phyloP scores from a whole-genome alignment of 2,888 invertebrate species.

The Nysson spinosus region DNA sequence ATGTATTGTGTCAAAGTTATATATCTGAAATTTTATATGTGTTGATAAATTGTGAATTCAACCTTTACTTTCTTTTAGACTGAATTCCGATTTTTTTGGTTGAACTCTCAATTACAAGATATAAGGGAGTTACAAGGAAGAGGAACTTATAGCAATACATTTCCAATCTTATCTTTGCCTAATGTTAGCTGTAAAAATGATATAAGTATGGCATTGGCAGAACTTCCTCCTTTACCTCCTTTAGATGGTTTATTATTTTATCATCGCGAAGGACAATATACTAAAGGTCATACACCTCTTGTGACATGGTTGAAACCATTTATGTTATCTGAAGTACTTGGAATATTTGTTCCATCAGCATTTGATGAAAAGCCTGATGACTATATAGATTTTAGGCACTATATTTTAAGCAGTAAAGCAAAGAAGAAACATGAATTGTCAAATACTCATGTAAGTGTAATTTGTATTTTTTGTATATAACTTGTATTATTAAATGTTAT shows the following conservation, averaged over 20 bases:
- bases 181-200: constrained; percentile 77
- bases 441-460: constrained; percentile 34
- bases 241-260: constrained; percentile 95
- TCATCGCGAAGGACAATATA: constrained; percentile 89
- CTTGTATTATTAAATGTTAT: neutral
- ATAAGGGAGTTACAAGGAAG: constrained; percentile 76
- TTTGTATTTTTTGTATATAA: constrained; percentile 37
- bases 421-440: constrained; percentile 22
- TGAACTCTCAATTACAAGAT: constrained; percentile 86
- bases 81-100: constrained; percentile 91
- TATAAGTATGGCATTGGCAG: constrained; percentile 54
- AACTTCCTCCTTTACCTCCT: constrained; percentile 72
- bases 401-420: constrained; percentile 23
- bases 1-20: constrained; percentile 78
- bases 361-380: constrained; percentile 67
- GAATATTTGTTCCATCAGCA: constrained; percentile 68
- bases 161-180: constrained; percentile 79
- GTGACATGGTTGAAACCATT: constrained; percentile 95
- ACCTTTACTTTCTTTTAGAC: constrained; percentile 80
- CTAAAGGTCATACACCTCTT: constrained; percentile 88
- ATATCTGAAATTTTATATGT: constrained; percentile 7
- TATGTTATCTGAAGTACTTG: constrained; percentile 90
- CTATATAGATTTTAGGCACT: constrained; percentile 66
- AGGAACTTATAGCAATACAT: constrained; percentile 75
- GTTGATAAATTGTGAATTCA: constrained; percentile 14